phyloP scores from a whole-genome alignment of 2,113 vertebrate genomes.

The Platysternon megacephalum region DNA sequence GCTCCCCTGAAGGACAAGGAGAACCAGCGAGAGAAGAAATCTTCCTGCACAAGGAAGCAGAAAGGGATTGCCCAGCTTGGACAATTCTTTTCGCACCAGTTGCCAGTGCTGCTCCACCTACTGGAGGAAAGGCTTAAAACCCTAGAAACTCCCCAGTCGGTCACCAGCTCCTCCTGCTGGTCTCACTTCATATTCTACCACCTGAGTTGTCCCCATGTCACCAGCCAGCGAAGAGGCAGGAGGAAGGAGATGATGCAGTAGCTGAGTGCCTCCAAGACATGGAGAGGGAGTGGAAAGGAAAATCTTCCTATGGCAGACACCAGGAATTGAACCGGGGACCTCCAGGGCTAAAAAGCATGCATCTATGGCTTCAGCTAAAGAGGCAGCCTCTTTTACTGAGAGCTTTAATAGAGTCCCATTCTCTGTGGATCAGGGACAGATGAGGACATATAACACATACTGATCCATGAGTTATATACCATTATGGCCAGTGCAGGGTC shows the following conservation, averaged over 20 bases:
- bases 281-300: not conserved
- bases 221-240: not conserved
- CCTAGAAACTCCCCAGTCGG: not conserved
- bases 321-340: not conserved
- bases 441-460: too few species aligned
- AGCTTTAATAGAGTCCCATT: not conserved
- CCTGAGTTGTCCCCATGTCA: not conserved
- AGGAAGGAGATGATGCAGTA: not conserved
- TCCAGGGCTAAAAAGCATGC: not conserved
- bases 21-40: not conserved
- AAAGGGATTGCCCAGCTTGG: not conserved
- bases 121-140: not conserved
- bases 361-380: not conserved
- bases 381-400: not conserved
- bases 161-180: fast-evolving
- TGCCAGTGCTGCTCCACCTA: fast-evolving
- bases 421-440: not conserved
- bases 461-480: not conserved
- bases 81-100: not conserved
- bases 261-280: not conserved
- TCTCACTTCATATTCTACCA: not conserved
- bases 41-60: not conserved
- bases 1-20: not conserved
- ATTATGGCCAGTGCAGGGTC: not conserved
- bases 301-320: not conserved